Evolutionary conservation across 2,888 invertebrate genomes (phyloP).

Genomic region (Andrena hattorfiana): DNA sequence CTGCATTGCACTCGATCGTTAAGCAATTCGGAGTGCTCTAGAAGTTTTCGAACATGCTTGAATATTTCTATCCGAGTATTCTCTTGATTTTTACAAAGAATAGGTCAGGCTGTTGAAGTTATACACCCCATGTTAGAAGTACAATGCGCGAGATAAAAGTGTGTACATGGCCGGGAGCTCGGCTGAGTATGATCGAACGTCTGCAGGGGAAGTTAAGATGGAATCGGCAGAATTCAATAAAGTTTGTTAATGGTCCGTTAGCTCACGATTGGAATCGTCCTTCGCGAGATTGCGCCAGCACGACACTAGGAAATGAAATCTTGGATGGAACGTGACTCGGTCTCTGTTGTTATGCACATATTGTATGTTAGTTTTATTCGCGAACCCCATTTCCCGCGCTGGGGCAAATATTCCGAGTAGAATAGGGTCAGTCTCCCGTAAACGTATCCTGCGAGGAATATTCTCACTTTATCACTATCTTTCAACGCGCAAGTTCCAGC

Average conservation of each 20-base stretch:
- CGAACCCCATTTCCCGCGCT: slow-evolving; percentile 18
- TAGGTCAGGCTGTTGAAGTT: neutral
- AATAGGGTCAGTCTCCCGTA: slow-evolving; percentile 8
- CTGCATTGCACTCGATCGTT: too few relatives aligned
- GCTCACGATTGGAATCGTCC: slow-evolving; percentile 12
- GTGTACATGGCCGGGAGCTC: neutral
- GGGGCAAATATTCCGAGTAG: slow-evolving; percentile 23
- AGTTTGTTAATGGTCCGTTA: slow-evolving; percentile 37
- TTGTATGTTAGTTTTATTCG: slow-evolving; percentile 25
- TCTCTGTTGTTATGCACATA: slow-evolving; percentile 1
- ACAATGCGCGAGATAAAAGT: neutral
- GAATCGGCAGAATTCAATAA: slow-evolving; percentile 19
- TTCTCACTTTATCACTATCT: slow-evolving; percentile 1
- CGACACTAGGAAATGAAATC: slow-evolving; percentile 40
- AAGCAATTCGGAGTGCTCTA: too few relatives aligned
- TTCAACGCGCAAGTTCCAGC: neutral
- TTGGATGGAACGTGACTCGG: neutral
- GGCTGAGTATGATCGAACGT: slow-evolving; percentile 6
- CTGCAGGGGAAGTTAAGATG: neutral
- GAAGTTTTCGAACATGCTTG: too few relatives aligned
- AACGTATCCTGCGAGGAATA: neutral
- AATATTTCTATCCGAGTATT: too few relatives aligned
- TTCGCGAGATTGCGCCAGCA: neutral
- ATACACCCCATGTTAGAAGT: neutral
- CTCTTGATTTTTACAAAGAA: neutral